Base-by-base conservation (phyloP, 23 tunicate genomes). In the Diplosoma virens region DNA sequence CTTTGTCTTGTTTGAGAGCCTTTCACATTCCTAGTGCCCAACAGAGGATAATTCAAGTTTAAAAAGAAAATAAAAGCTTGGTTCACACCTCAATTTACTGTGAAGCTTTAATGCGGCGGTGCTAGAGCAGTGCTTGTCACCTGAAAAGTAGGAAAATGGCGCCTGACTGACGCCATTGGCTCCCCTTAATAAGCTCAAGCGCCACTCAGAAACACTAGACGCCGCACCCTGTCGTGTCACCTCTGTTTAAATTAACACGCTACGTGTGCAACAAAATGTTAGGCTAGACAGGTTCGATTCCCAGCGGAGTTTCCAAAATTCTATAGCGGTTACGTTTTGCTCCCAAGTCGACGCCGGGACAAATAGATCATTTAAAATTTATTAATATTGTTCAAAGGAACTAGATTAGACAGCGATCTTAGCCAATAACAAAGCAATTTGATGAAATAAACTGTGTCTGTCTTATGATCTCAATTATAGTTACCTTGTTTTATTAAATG, bases 121-220 rank as follows among this genome's bases (percentile, higher is more conserved):
- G 52, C 30, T 2, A 34, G 29, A 76, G 52, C 33, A 34, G 50
- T 32, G 50, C 69, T 76, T 76, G 72, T 82, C 79, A 52, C 75
- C 73, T 77, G 11, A 37, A 36, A 75, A 82, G 87, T 82, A 75
- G 35, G 26, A 29, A 1, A 28, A 46, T 64, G 75, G 66, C 75
- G 87, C 32, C 87, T 7, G 75, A 1, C 75, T 32, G 87, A 81
- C 87, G 87, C 87, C 87, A 50, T 6, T 14, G 76, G 20, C 52
- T 25, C 63, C 55, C 58, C 58, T 81, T 81, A 74, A 82, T 82
- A 56, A 64, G 32, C 71, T 74, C 36, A 64, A 82, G 81, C 6
- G 87, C 75, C 67, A 73, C 75, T 81, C 86, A 61, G 6, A 27
- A 14, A 7, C 69, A 61, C 69, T n/a, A n/a, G n/a, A n/a, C 34